phyloP scores from a whole-genome alignment of 2,797 vertebrate genomes.

The Valencia hispanica region DNA sequence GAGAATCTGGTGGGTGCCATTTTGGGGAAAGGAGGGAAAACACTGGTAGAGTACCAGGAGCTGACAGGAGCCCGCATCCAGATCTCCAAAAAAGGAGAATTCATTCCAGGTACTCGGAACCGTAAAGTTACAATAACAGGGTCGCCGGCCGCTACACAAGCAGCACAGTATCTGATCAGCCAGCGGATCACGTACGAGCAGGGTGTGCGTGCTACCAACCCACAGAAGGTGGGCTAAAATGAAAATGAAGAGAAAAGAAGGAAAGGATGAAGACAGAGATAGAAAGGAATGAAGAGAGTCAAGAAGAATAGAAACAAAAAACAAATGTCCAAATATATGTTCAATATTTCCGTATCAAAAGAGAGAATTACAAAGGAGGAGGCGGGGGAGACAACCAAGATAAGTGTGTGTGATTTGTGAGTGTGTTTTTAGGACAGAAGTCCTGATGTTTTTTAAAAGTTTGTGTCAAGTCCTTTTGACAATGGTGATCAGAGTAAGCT shows the following conservation, averaged over 20 bases:
- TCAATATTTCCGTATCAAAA: slow-evolving; percentile 82
- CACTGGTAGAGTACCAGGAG: slow-evolving; percentile 97
- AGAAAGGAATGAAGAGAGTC: slow-evolving; percentile 72
- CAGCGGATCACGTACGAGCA: slow-evolving; percentile 98
- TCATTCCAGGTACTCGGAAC: slow-evolving; percentile 97
- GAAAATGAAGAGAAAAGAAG: slow-evolving; percentile 73
- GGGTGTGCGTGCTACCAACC: slow-evolving; percentile 94
- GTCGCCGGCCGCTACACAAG: slow-evolving; percentile 93
- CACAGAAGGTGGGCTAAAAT: slow-evolving; percentile 94
- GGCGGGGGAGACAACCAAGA: slow-evolving; percentile 79
- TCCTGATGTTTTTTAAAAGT: slow-evolving; percentile 85
- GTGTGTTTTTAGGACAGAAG: slow-evolving; percentile 83
- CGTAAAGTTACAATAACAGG: slow-evolving; percentile 97
- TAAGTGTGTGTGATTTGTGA: slow-evolving; percentile 83
- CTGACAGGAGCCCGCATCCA: slow-evolving; percentile 96
- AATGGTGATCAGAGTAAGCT: slow-evolving; percentile 82
- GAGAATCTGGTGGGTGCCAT: slow-evolving; percentile 97
- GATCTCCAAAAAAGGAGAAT: slow-evolving; percentile 98
- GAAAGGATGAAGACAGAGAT: slow-evolving; percentile 79
- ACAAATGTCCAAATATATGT: slow-evolving; percentile 82
- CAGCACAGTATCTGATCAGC: slow-evolving; percentile 97
- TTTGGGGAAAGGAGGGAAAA: slow-evolving; percentile 96
- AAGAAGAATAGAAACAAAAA: slow-evolving; percentile 67
- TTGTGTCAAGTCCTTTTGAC: slow-evolving; percentile 81
- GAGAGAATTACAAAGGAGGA: slow-evolving; percentile 80